Base-by-base conservation (phyloP, 1,140 invertebrate genomes). In the Pollicipes pollicipes region DNA sequence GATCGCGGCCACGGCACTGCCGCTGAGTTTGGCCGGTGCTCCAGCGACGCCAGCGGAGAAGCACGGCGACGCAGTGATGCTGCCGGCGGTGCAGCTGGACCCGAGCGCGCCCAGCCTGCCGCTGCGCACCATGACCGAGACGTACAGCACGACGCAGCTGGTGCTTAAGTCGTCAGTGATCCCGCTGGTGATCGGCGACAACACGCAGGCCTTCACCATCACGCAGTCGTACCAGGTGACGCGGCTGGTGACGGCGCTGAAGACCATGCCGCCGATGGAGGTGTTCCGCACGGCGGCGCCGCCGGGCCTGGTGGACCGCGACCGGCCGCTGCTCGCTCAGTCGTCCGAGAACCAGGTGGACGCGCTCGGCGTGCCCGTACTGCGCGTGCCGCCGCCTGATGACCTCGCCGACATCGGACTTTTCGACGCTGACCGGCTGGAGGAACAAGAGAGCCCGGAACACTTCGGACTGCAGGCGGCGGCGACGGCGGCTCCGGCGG, bases 141-240 rank as follows among this genome's bases (percentile, higher is more conserved):
- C 90, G 0, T 93, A 92, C 80, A 91, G 90, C 72, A 92, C 91
- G 10, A 93, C 90, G 0, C 89, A 93, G 79, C 85, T 87, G 0
- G 85, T 93, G 79, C 79, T 92, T 1, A 93, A 93, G 77, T 93
- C 90, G 0, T 90, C 93, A 75, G 85, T 95, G 70, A 79, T 95
- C 68, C 91, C 91, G 0, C 85, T 93, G 0, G 82, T 93, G 24
- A 83, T 83, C 21, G 74, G 73, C 68, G 85, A 86, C 30, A 84
- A 83, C 17, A 80, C 80, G 17, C 75, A 75, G 10, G 72, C 75
- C 69, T 82, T 90, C 72, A 93, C 91, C 0, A 80, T 94, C 31
- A 88, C 91, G 1, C 91, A 95, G 81, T 92, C 91, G 0, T 94
- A 93, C 78, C 86, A 90, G 75, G 85, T 94, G 16, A 92, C 91